Percentiles rank a stretch among this genome's conserved stretches.
These are phyloP conservation scores for Conus betulinus DNA, from an alignment of 1,140 invertebrate genomes.

Conservation along the genomic window DNA sequence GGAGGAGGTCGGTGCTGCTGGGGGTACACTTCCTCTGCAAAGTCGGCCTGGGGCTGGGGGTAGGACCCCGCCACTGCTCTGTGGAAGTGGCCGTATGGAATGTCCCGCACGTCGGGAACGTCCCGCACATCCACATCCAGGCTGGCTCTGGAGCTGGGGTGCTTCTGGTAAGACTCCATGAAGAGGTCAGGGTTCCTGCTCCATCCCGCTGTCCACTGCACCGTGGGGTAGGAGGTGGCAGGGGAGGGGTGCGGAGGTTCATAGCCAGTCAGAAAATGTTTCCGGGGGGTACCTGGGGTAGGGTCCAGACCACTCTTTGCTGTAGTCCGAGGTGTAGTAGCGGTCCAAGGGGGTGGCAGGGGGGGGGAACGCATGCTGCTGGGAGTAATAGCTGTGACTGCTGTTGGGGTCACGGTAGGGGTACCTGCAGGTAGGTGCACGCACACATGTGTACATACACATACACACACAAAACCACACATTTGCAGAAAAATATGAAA, in stretches of 20 bases:
- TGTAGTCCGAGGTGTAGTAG: constrained; percentile 33
- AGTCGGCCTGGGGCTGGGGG: neutral
- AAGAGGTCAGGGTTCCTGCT: neutral
- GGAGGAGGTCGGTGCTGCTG: neutral
- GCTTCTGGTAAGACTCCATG: neutral
- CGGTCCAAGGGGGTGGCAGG: constrained; percentile 1
- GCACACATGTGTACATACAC: neutral
- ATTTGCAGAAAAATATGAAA: neutral
- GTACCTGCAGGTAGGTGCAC: neutral
- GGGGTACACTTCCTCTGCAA: neutral
- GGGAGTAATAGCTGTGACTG: neutral
- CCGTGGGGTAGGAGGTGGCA: neutral
- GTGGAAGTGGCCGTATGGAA: neutral
- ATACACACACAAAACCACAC: neutral
- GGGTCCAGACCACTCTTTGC: neutral
- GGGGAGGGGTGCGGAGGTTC: neutral
- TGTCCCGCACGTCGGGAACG: neutral
- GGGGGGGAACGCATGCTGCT: neutral
- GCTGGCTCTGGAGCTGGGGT: neutral
- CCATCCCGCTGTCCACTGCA: neutral
- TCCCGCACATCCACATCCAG: neutral
- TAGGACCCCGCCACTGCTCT: neutral
- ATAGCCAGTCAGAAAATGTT: neutral
- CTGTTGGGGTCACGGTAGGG: constrained; percentile 1
- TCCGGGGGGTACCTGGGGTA: constrained; percentile 10